Evolutionary conservation across 2,797 vertebrate species (phyloP), one percentile per base, ranked within the genome.

Genomic region (Sarcophilus harrisii): DNA sequence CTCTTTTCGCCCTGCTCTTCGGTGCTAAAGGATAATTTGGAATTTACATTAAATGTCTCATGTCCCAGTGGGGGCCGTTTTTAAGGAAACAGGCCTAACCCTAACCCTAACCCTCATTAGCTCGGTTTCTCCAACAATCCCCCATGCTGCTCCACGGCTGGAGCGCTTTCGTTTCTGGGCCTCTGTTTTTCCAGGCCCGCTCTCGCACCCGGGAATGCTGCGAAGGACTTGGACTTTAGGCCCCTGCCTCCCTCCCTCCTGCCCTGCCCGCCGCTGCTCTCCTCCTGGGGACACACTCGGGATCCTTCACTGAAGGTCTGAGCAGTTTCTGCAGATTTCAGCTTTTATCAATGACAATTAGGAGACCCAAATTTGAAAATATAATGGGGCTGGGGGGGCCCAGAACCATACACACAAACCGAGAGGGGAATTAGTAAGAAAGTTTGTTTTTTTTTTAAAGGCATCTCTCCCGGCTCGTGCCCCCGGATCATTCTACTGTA

Each of bases 1-100:
- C 97, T 96, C 45, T 92, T 97, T 97, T 94, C 95, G 16, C 0
- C 49, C 60, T 57, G 94, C 93, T 49, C 2, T 58, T 92, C 92
- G 94, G 93, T 96, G 52, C 32, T 55, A 91, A 55, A 96, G 93
- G 93, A 93, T 94, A 81, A 96, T 45, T 28, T 87, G 94, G 90
- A 21, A 38, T 24, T 89, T 93, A 93, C 94, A 45, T 6, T 92
- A 93, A 97, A 92, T 38, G 49, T 29, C 60, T 29, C 16, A 29
- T 18, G 52, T 62, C 32, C 52, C 91, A 60, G 52, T 32, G 73
- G 89, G 32, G 91, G 8, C 12, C 62, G 92, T 89, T 92, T 96
- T 95, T 57, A 90, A 54, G 58, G 54, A 52, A n/a, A 30, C 16
- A 27, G 49, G 1, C 32, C 52, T n/a, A n/a, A n/a, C n/a, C n/a